Conservation (phyloP, 1,140 invertebrate species). For the Scaptomyza montana region DNA sequence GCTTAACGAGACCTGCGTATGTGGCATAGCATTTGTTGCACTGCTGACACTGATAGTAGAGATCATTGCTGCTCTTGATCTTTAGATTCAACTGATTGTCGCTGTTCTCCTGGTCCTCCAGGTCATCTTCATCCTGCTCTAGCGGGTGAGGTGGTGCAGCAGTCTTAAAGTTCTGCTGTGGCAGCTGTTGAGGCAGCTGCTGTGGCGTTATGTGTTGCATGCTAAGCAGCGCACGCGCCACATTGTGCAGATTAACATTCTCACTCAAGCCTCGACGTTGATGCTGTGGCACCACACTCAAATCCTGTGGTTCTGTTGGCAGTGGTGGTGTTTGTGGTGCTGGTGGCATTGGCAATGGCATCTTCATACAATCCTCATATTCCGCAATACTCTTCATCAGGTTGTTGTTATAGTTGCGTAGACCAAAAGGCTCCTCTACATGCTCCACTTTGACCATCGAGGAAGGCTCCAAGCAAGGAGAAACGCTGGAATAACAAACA, state of each 20-base stretch:
- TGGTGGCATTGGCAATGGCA: slow-evolving; percentile 39
- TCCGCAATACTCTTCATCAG: slow-evolving; percentile 78
- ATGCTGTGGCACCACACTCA: slow-evolving; percentile 37
- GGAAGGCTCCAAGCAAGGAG: background rate
- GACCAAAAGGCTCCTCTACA: slow-evolving; percentile 40
- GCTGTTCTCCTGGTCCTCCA: slow-evolving; percentile 31
- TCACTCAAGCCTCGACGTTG: slow-evolving; percentile 66
- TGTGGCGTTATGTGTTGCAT: slow-evolving; percentile 67
- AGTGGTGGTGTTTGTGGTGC: background rate
- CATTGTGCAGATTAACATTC: slow-evolving; percentile 75
- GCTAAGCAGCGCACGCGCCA: slow-evolving; percentile 72
- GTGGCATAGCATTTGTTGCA: slow-evolving; percentile 98
- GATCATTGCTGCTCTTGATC: slow-evolving; percentile 77
- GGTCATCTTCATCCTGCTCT: slow-evolving; percentile 34
- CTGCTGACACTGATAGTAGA: slow-evolving; percentile 82
- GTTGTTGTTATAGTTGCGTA: slow-evolving; percentile 78
- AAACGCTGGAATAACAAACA: slow-evolving; percentile 28
- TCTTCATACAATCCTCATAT: slow-evolving; percentile 75
- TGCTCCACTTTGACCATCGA: slow-evolving; percentile 44
- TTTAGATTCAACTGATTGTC: slow-evolving; percentile 61
- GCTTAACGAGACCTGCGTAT: slow-evolving; percentile 96
- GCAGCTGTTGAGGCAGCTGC: slow-evolving; percentile 23
- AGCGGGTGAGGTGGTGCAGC: background rate
- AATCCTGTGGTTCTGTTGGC: slow-evolving; percentile 66
- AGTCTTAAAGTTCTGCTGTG: slow-evolving; percentile 5